Evolutionary conservation across 2,113 vertebrate species (phyloP).

Genomic region (Paraplagusia blochii): DNA sequence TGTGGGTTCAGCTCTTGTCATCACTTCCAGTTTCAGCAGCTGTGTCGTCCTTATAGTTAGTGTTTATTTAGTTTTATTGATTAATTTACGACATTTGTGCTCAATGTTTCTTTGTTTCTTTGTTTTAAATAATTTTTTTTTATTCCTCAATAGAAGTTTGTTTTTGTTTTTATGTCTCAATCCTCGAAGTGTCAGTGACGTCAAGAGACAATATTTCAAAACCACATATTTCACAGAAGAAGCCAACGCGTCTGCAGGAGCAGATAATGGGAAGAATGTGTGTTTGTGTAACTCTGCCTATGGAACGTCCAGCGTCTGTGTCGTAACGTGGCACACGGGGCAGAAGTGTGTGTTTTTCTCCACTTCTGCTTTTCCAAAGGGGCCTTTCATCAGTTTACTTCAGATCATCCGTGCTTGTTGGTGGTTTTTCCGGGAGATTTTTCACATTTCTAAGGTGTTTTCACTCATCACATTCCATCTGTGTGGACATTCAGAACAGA

Average conservation of each 20-base stretch:
- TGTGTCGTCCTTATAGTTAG: no score
- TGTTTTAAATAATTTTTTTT: no score
- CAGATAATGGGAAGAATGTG: neutral
- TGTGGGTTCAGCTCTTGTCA: no score
- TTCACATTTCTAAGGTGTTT: conserved; percentile 43
- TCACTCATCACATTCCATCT: conserved; percentile 59
- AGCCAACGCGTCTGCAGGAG: neutral
- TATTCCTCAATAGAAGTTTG: neutral
- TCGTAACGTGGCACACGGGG: no score
- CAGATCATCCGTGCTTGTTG: conserved; percentile 6
- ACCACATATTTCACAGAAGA: neutral
- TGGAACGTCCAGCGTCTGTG: neutral
- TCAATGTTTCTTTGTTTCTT: no score
- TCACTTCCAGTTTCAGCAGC: no score
- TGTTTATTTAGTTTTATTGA: no score
- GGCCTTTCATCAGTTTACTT: conserved; percentile 7
- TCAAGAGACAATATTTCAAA: neutral
- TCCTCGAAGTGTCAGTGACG: neutral
- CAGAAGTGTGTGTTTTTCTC: neutral
- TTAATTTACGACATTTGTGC: no score
- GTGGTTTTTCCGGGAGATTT: conserved; percentile 26
- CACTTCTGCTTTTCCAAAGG: conserved; percentile 17
- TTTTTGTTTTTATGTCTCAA: no score
- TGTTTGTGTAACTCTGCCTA: neutral
- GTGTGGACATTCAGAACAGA: conserved; percentile 36